Conservation (phyloP, 2,113 vertebrate species). For the Lampris megalopsis region DNA sequence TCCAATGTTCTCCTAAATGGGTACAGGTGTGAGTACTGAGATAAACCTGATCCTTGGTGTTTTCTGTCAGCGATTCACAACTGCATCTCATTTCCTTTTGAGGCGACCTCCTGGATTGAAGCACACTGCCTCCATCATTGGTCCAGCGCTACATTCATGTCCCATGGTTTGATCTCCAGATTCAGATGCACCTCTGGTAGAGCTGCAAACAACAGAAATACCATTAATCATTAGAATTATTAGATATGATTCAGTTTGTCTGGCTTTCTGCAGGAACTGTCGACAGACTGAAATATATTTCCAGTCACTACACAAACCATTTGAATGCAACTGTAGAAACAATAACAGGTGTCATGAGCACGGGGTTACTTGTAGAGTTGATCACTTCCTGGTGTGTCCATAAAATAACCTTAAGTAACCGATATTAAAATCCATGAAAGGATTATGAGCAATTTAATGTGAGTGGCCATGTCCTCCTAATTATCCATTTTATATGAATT, state of each 20-base stretch:
- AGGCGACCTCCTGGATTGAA: slow-evolving; percentile 75
- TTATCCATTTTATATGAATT: slow-evolving; percentile 47
- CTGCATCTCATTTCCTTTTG: slow-evolving; percentile 65
- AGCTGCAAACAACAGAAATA: slow-evolving; percentile 52
- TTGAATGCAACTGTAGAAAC: not conserved
- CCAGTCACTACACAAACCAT: not conserved
- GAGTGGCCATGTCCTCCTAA: slow-evolving; percentile 29
- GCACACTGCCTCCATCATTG: slow-evolving; percentile 57
- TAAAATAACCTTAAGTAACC: slow-evolving; percentile 51
- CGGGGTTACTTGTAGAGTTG: slow-evolving; percentile 24
- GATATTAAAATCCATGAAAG: slow-evolving; percentile 40
- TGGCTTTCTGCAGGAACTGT: too few species aligned
- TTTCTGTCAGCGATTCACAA: slow-evolving; percentile 63
- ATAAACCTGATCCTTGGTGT: slow-evolving; percentile 34
- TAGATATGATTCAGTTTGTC: too few species aligned
- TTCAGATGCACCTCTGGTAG: slow-evolving; percentile 18
- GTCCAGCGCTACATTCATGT: slow-evolving; percentile 39
- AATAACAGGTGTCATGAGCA: not conserved
- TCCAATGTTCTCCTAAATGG: slow-evolving; percentile 56
- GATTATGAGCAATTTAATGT: slow-evolving; percentile 52
- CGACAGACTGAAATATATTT: too few species aligned
- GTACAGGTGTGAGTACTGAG: slow-evolving; percentile 17
- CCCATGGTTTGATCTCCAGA: slow-evolving; percentile 61
- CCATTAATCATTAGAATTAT: slow-evolving; percentile 7
- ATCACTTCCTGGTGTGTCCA: slow-evolving; percentile 26